These are phyloP conservation scores for Sandelia bainsii DNA, from an alignment of 2,797 vertebrate species.

Conservation along the genomic window DNA sequence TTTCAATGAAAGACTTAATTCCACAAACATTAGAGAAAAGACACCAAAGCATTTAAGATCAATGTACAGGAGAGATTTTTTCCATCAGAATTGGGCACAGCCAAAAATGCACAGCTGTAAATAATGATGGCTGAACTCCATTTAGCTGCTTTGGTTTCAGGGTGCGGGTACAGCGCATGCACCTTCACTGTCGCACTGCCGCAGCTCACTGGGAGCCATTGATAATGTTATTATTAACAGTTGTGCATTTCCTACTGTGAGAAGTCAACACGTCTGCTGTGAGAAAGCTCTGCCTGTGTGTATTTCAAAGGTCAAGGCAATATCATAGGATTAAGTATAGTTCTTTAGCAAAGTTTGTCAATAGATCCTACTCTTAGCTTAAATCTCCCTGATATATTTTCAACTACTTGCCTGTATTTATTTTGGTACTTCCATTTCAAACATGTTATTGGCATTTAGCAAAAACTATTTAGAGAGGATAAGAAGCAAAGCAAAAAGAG, in stretches of 20 bases:
- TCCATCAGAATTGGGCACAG: background rate
- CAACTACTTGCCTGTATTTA: too few species aligned
- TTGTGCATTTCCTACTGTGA: background rate
- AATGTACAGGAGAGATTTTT: background rate
- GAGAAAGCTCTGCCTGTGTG: background rate
- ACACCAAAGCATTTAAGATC: background rate
- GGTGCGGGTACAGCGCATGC: too few species aligned
- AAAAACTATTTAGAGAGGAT: background rate
- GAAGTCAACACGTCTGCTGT: background rate
- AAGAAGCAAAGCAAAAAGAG: constrained; percentile 9
- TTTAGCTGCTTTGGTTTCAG: background rate
- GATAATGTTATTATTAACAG: background rate
- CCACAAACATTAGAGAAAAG: background rate
- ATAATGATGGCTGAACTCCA: background rate
- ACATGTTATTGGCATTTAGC: too few species aligned
- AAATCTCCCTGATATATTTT: background rate
- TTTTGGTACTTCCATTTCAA: too few species aligned
- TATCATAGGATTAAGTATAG: background rate
- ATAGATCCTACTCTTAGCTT: background rate
- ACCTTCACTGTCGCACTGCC: background rate
- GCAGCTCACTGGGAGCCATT: background rate
- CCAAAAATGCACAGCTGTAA: background rate
- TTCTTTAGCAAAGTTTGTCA: background rate
- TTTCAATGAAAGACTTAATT: background rate
- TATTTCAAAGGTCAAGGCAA: background rate